phyloP scores from a whole-genome alignment of 1,140 invertebrate species.

The Oscheius sp. region DNA sequence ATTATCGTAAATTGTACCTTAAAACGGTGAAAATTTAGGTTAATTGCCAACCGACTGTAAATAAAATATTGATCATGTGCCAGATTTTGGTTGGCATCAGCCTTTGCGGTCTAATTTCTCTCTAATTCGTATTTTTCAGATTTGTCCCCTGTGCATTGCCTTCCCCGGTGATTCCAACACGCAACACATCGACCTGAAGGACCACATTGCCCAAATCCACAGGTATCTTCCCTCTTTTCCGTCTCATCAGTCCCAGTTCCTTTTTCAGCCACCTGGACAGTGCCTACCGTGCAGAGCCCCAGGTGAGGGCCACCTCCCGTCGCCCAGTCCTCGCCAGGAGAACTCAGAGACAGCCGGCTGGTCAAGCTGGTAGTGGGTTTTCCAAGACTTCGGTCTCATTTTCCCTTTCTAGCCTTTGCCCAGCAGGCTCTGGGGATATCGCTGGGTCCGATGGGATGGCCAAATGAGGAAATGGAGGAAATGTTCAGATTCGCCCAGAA shows the following conservation, averaged over 20 bases:
- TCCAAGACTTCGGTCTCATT: neutral
- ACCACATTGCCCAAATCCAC: neutral
- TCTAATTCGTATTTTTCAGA: neutral
- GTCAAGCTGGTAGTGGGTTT: neutral
- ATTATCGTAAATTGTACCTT: neutral
- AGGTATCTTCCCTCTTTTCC: too few relatives aligned
- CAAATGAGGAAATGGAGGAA: neutral
- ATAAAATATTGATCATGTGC: neutral
- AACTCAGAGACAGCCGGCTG: constrained; percentile 4
- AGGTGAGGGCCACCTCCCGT: neutral
- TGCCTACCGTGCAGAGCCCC: neutral
- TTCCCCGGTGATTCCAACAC: neutral
- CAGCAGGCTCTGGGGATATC: neutral
- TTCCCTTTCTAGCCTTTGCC: neutral
- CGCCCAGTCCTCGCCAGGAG: constrained; percentile 23
- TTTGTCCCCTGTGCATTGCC: constrained; percentile 27
- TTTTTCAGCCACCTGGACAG: constrained; percentile 10
- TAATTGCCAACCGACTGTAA: neutral
- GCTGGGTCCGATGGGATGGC: neutral
- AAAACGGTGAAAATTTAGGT: neutral
- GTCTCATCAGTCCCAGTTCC: too few relatives aligned
- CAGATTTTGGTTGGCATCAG: neutral
- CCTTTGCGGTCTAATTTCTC: neutral
- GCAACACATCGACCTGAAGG: constrained; percentile 1
- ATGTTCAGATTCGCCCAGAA: neutral